Base-by-base conservation (phyloP, 2,113 vertebrate genomes). In the Coreoperca whiteheadi region DNA sequence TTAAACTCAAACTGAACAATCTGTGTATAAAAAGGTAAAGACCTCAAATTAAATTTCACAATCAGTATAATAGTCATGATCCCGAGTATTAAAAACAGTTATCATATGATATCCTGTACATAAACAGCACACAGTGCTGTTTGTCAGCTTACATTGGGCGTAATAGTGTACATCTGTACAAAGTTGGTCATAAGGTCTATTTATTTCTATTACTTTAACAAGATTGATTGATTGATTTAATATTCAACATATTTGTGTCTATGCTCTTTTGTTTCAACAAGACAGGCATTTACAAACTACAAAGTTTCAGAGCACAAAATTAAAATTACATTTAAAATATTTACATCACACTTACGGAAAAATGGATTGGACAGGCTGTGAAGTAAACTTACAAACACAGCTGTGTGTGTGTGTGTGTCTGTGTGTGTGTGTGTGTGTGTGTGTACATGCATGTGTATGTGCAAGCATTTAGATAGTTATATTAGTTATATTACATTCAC, bases 401-500 rank as follows among this genome's bases (percentile, higher is more conserved):
- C 32, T 25, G 43, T 30, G 14, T 63, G 63, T 60, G 65, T 60
- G 73, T 32, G 51, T 79, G 61, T 54, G 20, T 46, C 34, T 54
- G 50, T 51, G 61, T 67, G 43, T 74, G 56, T 60, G 65, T 66
- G 56, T 75, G 16, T 79, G 11, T 69, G 37, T 85, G 74, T 78
- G 76, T 79, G 81, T 61, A 54, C 68, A 63, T 87, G 71, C 70
- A 37, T 69, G 61, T 77, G 53, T 75, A 12, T 74, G 73, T 79
- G 78, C 60, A 48, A 39, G 87, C 65, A 79, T 88, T 79, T 74
- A 34, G 18, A 77, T 61, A 32, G 46, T n/a, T 34, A 34, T 5
- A 34, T 34, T 34, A 80, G 67, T 63, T 89, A 86, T 86, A 60
- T 86, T 90, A 94, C 92, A 94, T 92, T 93, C 92, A 94, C 89